phyloP scores from a whole-genome alignment of 2,797 vertebrate species.

The Schizopygopsis malacanthus region DNA sequence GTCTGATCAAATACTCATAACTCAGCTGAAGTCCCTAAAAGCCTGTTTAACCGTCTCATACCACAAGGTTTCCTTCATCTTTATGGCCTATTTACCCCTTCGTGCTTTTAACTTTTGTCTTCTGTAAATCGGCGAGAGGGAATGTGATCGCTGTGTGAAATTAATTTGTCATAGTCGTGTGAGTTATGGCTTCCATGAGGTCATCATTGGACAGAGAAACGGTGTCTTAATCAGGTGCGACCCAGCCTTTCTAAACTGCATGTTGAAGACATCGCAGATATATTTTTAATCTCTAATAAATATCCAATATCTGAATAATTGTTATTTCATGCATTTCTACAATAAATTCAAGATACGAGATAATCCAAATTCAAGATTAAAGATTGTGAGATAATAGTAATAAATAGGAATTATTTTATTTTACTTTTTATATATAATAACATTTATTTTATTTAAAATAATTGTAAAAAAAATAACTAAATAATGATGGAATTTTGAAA shows the following conservation, averaged over 20 bases:
- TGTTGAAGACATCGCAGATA: background rate
- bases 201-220: slow-evolving; percentile 16
- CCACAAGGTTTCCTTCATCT: slow-evolving; percentile 25
- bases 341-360: background rate
- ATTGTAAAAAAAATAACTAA: too few species aligned
- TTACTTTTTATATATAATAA: background rate
- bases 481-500: background rate
- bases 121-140: slow-evolving; percentile 16
- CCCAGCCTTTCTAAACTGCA: background rate
- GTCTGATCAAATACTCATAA: slow-evolving; percentile 24
- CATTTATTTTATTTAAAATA: background rate
- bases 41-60: background rate
- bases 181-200: slow-evolving; percentile 19
- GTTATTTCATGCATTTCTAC: background rate
- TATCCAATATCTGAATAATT: background rate
- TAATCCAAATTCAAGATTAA: background rate
- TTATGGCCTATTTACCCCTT: slow-evolving; percentile 18
- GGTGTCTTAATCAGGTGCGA: background rate
- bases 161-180: slow-evolving; percentile 29
- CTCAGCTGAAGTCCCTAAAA: background rate
- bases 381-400: background rate
- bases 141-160: slow-evolving; percentile 30
- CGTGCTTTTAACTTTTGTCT: slow-evolving; percentile 14
- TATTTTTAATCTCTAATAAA: background rate
- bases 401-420: background rate